Conservation (phyloP, 1,140 invertebrate species). For the Tetramorium parvispinum region DNA sequence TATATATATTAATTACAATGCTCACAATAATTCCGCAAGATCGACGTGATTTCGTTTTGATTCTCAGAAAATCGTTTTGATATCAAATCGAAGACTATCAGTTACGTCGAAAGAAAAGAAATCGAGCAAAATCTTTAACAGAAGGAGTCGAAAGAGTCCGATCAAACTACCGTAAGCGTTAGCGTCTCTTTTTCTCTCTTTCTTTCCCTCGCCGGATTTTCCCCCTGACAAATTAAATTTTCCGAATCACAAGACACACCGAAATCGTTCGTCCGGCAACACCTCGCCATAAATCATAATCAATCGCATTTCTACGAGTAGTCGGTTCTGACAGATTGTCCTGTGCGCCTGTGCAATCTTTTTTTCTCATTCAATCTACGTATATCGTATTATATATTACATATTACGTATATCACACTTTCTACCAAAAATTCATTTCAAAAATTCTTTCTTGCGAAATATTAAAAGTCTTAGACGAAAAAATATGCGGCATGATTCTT, state of each 20-base stretch:
- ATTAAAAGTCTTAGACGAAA: not conserved
- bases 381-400: not conserved
- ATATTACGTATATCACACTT: not conserved
- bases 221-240: slow-evolving; percentile 73
- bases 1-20: not conserved
- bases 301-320: slow-evolving; percentile 70
- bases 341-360: slow-evolving; percentile 16
- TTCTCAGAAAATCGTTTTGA: slow-evolving; percentile 1
- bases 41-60: not conserved
- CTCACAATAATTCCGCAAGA: slow-evolving; percentile 27
- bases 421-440: not conserved
- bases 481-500: not conserved
- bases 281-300: slow-evolving; percentile 78
- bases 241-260: slow-evolving; percentile 75
- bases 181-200: not conserved
- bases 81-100: slow-evolving; percentile 50
- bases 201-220: slow-evolving; percentile 48
- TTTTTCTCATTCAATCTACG: not conserved
- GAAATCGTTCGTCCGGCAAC: slow-evolving; percentile 64
- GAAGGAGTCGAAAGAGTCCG: slow-evolving; percentile 35
- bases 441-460: not conserved
- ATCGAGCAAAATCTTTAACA: not conserved
- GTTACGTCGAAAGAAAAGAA: not conserved
- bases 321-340: slow-evolving; percentile 68
- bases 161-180: slow-evolving; percentile 13